Conservation (phyloP, 2,113 vertebrate species). For the Odocoileus virginianus region DNA sequence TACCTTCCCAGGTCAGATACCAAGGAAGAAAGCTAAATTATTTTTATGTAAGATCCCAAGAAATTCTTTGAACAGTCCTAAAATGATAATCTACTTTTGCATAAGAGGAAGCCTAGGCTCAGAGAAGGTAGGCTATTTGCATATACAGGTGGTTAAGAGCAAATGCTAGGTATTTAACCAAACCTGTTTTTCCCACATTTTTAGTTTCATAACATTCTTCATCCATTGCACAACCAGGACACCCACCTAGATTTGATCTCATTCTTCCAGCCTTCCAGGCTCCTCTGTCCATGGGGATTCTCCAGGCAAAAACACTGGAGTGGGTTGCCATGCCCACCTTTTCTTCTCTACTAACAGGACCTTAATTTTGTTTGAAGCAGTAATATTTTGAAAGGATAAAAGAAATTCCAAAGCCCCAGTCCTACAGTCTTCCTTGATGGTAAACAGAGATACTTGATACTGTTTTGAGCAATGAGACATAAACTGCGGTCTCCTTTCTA, state of each 20-base stretch:
- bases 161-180: not conserved
- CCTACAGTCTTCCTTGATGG: not conserved
- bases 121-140: not conserved
- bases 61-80: not conserved
- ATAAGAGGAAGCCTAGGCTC: not conserved
- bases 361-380: not conserved
- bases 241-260: rapidly evolving
- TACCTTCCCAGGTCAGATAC: not conserved
- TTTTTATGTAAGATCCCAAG: not conserved
- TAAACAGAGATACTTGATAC: not conserved
- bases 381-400: not conserved
- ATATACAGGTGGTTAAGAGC: not conserved
- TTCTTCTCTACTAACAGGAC: not conserved
- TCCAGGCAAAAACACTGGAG: not conserved
- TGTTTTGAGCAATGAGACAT: not conserved
- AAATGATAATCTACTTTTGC: not conserved
- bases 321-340: not conserved
- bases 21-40: not conserved
- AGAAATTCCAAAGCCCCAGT: not conserved
- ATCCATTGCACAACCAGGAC: not conserved
- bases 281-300: not conserved
- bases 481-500: not conserved
- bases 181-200: not conserved
- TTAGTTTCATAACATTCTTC: not conserved
- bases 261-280: not conserved